Evolutionary conservation across 2,797 vertebrate genomes (phyloP).

Genomic region (Galagoides demidoff): DNA sequence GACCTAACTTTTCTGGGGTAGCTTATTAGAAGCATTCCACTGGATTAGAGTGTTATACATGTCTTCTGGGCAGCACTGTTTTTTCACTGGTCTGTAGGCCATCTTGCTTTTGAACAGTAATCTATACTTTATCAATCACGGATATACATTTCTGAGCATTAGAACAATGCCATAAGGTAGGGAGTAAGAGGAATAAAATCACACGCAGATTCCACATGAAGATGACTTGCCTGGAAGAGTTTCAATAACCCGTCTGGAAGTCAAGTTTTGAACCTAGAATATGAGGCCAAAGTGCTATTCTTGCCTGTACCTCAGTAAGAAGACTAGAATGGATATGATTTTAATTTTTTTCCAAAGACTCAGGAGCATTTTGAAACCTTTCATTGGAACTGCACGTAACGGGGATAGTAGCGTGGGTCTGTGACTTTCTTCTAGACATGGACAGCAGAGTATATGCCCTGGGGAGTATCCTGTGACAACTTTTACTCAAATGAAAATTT

Average conservation of each 20-base stretch:
- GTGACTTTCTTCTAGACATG: conserved; percentile 2
- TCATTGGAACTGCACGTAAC: background rate
- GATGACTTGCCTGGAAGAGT: background rate
- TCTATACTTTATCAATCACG: background rate
- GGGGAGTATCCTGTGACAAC: background rate
- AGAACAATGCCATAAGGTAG: background rate
- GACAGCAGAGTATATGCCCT: background rate
- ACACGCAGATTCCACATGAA: background rate
- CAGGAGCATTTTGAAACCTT: background rate
- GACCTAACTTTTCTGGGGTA: background rate
- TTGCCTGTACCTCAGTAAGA: background rate
- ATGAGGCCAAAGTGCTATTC: background rate
- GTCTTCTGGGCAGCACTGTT: background rate
- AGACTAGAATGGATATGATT: background rate
- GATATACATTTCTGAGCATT: background rate
- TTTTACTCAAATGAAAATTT: background rate
- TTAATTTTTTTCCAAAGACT: background rate
- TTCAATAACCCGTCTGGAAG: background rate
- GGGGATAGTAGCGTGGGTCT: background rate
- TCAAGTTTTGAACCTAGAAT: background rate
- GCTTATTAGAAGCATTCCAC: background rate
- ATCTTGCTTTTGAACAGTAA: background rate
- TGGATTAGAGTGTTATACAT: too few species aligned
- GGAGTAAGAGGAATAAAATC: background rate
- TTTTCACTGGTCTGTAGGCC: background rate